Percentiles rank a stretch among this genome's conserved stretches.
Conservation (phyloP, 2,113 vertebrate genomes). For the Saguinus midas region DNA sequence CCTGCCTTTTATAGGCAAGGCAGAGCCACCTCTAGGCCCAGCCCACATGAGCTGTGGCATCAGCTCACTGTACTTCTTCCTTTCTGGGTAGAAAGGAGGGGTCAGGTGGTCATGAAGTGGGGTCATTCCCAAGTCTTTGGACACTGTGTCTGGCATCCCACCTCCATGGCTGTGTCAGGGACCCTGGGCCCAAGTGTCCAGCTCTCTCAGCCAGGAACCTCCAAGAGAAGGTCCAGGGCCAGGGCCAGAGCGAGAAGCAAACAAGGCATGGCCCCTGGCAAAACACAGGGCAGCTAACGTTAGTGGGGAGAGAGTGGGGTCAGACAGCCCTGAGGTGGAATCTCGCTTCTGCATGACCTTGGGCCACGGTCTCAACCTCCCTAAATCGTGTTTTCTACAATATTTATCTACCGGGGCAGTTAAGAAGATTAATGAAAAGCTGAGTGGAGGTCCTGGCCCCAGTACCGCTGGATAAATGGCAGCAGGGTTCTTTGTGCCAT, state of each 20-base stretch:
- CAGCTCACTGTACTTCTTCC: neutral
- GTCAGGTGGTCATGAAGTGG: neutral
- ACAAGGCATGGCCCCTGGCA: neutral
- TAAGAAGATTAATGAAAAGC: neutral
- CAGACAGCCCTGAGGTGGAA: neutral
- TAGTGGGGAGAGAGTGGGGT: accelerated
- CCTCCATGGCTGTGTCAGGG: neutral
- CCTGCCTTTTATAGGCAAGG: neutral
- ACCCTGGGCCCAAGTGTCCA: neutral
- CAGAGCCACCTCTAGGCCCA: too few species aligned
- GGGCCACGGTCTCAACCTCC: neutral
- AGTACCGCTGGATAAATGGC: neutral
- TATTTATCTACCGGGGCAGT: neutral
- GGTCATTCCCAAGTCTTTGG: neutral
- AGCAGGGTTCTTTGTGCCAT: neutral
- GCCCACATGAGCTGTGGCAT: neutral
- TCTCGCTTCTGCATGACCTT: neutral
- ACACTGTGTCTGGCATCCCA: neutral
- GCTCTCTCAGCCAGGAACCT: neutral
- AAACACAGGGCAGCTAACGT: neutral
- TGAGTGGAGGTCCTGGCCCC: neutral
- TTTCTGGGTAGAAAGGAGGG: neutral
- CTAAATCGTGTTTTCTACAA: neutral
- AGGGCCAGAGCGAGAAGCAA: neutral
- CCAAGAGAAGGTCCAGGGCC: neutral